A percentile compares a stretch with the other conserved stretches of the same genome.
These are phyloP conservation scores for Oostethus manadensis DNA, from an alignment of 2,113 vertebrate genomes.

Conservation along the genomic window DNA sequence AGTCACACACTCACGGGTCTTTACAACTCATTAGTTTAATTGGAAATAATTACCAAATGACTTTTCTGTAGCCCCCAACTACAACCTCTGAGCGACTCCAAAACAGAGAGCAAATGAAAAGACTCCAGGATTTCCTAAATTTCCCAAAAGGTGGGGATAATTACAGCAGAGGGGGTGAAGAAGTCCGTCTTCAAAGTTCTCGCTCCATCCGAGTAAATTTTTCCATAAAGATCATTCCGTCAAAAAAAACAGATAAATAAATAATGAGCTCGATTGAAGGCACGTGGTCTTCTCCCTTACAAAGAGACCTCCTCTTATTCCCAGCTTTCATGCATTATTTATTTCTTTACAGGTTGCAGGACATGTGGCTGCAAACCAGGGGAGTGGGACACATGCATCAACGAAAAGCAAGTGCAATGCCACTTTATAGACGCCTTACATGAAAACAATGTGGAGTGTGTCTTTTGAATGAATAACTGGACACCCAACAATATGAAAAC, in stretches of 20 bases:
- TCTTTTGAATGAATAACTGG: neutral
- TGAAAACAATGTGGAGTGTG: no score
- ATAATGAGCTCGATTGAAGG: constrained; percentile 61
- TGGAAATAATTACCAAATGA: constrained; percentile 78
- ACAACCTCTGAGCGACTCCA: constrained; percentile 43
- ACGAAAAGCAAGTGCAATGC: constrained; percentile 21
- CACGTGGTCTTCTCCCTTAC: constrained; percentile 44
- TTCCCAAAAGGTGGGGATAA: constrained; percentile 50
- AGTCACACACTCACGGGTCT: constrained; percentile 66
- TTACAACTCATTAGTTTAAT: constrained; percentile 77
- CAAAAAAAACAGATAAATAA: constrained; percentile 61
- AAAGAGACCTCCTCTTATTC: constrained; percentile 33
- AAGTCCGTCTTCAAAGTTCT: constrained; percentile 48
- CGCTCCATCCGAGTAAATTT: constrained; percentile 52
- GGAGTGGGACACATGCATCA: constrained; percentile 19
- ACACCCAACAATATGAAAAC: constrained; percentile 19
- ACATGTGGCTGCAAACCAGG: constrained; percentile 17
- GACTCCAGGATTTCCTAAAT: constrained; percentile 38
- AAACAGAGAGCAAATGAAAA: constrained; percentile 49
- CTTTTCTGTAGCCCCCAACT: constrained; percentile 66
- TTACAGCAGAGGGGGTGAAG: constrained; percentile 49
- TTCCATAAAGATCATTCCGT: constrained; percentile 53
- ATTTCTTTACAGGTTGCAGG: constrained; percentile 40
- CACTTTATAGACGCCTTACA: neutral
- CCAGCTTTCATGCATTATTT: constrained; percentile 56